These are phyloP conservation scores for Drosophila mettleri DNA, from an alignment of 2,888 invertebrate genomes.

Conservation along the genomic window DNA sequence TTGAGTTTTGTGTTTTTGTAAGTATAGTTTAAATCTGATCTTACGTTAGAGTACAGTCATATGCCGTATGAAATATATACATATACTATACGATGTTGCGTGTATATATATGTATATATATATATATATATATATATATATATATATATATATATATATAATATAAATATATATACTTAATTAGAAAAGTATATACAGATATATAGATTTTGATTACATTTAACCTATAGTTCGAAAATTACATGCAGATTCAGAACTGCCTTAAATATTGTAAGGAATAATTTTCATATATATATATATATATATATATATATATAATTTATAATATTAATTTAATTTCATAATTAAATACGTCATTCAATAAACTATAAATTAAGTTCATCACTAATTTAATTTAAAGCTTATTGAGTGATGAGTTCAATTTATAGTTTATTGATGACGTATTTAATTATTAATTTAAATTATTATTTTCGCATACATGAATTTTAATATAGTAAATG, in stretches of 20 bases:
- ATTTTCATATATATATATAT: not conserved
- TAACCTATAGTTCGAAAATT: slow-evolving; percentile 3
- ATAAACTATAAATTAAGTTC: too few species aligned
- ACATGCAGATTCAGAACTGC: slow-evolving; percentile 8
- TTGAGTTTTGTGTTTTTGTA: slow-evolving; percentile 41
- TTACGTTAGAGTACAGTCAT: not conserved
- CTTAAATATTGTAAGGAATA: not conserved
- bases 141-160: slow-evolving; percentile 1
- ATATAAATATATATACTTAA: not conserved
- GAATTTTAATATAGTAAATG: too few species aligned
- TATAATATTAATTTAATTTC: too few species aligned
- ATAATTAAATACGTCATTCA: too few species aligned
- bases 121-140: slow-evolving; percentile 4
- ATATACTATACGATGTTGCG: not conserved
- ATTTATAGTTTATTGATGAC: too few species aligned
- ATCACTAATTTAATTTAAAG: too few species aligned
- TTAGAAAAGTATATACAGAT: not conserved
- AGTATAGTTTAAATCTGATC: slow-evolving; percentile 16
- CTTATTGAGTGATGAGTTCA: too few species aligned
- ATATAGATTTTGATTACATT: not conserved
- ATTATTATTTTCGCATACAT: too few species aligned
- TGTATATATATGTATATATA: not conserved
- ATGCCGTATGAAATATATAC: not conserved
- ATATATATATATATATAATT: not conserved
- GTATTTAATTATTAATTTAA: too few species aligned